Evolutionary conservation across 2,888 invertebrate genomes (phyloP), one percentile per base, ranked within the genome.

Genomic region (Drosophila yooni): DNA sequence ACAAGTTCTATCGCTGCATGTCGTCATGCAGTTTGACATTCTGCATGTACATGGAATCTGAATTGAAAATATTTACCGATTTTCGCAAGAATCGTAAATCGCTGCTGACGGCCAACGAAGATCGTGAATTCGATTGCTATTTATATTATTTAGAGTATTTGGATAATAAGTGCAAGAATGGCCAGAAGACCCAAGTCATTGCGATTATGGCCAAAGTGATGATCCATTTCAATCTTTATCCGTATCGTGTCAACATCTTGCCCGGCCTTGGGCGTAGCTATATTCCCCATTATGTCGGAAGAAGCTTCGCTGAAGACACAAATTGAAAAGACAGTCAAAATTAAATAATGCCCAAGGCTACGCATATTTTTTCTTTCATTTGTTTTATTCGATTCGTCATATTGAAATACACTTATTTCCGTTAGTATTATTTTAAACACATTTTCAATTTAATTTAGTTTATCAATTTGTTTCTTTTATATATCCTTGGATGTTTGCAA

Each of bases 311-410:
- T 25, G 4, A 15, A 8, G 21, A 25, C 46, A 29, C n/a, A 57
- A 69, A 61, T 76, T 58, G 6, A 38, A 34, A 10, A 15, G 18
- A 25, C 36, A 53, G 38, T 60, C 6, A 11, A 13, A 31, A 25
- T 60, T 31, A 18, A 59, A 61, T 48, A 50, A 54, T n/a, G 15
- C 36, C 3, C 10, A 40, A 40, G 36, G 10, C 50, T 56, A 52
- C 62, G 43, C 48, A 25, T 33, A 57, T 76, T 80, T 72, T 74
- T 76, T 78, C 61, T 61, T 73, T 75, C 62, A 69, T 78, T 80
- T 75, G 71, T 90, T 85, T 85, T 90, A 89, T 85, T 85, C 88
- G 84, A 83, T 90, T 85, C 85, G 61, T 76, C 82, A 70, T 86
- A 70, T 86, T 75, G 83, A 86, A 86, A 83, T 83, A 85, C 90